phyloP scores from a whole-genome alignment of 1,140 invertebrate species.

The Belonocnema kinseyi region DNA sequence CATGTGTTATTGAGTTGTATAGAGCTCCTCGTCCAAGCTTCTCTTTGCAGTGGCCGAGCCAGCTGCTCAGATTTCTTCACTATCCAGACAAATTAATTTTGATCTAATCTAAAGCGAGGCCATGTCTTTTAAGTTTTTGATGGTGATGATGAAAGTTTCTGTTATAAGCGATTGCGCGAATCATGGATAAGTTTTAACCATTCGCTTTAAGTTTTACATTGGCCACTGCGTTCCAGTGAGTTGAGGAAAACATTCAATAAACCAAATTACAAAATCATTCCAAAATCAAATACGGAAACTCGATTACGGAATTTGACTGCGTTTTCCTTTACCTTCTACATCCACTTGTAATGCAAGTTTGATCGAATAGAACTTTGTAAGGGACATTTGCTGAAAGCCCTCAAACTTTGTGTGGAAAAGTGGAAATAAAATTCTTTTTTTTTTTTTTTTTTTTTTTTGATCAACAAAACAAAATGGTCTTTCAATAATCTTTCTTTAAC shows the following conservation, averaged over 20 bases:
- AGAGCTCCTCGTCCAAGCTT: conserved; percentile 58
- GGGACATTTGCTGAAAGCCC: background rate
- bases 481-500: conserved; percentile 4
- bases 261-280: conserved; percentile 23
- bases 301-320: conserved; percentile 20
- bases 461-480: conserved; percentile 2
- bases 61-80: conserved; percentile 17
- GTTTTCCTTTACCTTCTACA: conserved; percentile 27
- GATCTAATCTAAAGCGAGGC: background rate
- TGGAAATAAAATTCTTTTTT: conserved; percentile 24
- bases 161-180: background rate
- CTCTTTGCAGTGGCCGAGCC: conserved; percentile 11
- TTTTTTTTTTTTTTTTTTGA: background rate
- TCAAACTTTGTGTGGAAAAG: background rate
- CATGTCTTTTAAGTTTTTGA: conserved; percentile 25
- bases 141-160: background rate
- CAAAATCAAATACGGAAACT: conserved; percentile 21
- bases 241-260: conserved; percentile 9
- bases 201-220: conserved; percentile 22
- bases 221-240: conserved; percentile 2
- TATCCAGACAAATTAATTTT: conserved; percentile 22
- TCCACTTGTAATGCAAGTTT: background rate
- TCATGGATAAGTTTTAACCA: background rate
- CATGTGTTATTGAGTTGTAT: conserved; percentile 64
- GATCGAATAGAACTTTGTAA: background rate